phyloP scores from a whole-genome alignment of 2,113 vertebrate genomes.

The Arothron firmamentum region DNA sequence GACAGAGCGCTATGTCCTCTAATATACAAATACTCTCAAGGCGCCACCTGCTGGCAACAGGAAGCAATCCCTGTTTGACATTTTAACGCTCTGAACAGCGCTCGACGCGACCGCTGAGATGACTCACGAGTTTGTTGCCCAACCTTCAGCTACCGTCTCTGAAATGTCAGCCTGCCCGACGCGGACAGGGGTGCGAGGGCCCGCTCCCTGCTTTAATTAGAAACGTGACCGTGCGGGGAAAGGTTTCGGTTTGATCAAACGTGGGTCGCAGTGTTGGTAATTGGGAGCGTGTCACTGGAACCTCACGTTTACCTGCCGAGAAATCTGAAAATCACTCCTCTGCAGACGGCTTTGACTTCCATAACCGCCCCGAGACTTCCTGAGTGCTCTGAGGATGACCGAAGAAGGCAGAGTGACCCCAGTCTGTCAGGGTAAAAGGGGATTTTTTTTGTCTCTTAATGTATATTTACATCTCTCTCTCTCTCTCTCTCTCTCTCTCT shows the following conservation, averaged over 20 bases:
- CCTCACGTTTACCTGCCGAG: conserved; percentile 7
- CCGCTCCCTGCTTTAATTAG: no score
- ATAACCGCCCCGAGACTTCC: conserved; percentile 19
- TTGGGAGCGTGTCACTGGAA: neutral
- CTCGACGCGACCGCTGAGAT: no score
- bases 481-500: neutral
- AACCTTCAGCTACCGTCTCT: no score
- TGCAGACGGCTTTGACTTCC: conserved; percentile 21
- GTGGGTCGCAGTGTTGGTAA: no score
- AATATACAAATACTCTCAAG: no score
- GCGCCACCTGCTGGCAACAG: no score
- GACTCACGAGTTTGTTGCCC: no score
- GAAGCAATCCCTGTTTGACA: no score
- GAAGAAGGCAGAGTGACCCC: conserved; percentile 13
- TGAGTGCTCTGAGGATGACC: conserved; percentile 19
- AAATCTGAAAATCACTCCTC: conserved; percentile 12
- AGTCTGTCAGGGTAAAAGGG: conserved; percentile 20
- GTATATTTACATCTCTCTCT: neutral
- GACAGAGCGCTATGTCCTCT: no score
- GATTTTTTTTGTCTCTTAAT: conserved; percentile 6
- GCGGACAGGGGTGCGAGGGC: no score
- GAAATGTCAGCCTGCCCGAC: no score
- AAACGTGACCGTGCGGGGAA: neutral
- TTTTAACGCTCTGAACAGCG: no score
- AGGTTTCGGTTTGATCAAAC: neutral